phyloP scores from a whole-genome alignment of 2,888 invertebrate genomes.

The Abrostola tripartita region DNA sequence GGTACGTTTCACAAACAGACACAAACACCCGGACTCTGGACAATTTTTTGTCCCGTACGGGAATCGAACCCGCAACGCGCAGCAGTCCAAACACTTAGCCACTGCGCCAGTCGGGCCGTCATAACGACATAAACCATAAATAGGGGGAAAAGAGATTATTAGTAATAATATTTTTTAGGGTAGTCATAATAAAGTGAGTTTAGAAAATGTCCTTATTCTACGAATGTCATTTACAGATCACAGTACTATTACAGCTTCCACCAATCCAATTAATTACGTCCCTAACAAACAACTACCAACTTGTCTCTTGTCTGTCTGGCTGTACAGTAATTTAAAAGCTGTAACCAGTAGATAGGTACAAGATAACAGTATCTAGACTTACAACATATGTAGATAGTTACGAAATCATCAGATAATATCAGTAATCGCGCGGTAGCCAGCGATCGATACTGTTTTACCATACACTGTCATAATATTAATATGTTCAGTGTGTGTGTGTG shows the following conservation, averaged over 20 bases:
- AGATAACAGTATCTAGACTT: constrained; percentile 19
- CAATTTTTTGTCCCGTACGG: too few species aligned
- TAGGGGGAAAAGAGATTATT: background rate
- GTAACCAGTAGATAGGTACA: constrained; percentile 13
- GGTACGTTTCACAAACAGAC: too few species aligned
- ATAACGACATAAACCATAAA: too few species aligned
- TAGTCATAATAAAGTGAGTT: too few species aligned
- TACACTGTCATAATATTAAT: constrained; percentile 25
- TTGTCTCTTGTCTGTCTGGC: too few species aligned
- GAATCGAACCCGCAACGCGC: too few species aligned
- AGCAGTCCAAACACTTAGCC: too few species aligned
- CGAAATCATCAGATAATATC: constrained; percentile 31
- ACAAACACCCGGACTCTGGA: too few species aligned
- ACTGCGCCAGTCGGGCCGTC: too few species aligned
- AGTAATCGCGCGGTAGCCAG: constrained; percentile 26
- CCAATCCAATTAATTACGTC: background rate
- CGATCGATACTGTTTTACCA: constrained; percentile 45
- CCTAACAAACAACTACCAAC: too few species aligned
- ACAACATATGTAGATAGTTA: constrained; percentile 13
- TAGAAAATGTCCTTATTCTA: too few species aligned
- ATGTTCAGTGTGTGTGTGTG: constrained; percentile 22
- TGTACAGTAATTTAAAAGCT: constrained; percentile 5
- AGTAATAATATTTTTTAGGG: background rate
- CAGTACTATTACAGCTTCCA: background rate
- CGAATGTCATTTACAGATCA: background rate